Conservation (phyloP, 2,888 invertebrate genomes). For the Crocallis elinguaria region DNA sequence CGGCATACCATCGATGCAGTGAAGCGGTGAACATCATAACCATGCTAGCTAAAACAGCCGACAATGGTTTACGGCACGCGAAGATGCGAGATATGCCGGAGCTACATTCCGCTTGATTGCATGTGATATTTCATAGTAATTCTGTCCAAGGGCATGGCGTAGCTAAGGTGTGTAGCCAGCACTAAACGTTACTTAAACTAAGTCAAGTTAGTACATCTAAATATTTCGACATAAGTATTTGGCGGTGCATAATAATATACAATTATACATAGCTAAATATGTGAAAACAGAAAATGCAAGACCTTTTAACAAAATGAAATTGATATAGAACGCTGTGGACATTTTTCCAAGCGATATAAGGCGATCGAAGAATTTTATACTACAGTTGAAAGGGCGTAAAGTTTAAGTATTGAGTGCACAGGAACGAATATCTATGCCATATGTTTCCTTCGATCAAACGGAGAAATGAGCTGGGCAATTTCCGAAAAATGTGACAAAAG, state of each 20-base stretch:
- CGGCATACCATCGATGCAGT: slow-evolving; percentile 53
- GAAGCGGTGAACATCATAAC: slow-evolving; percentile 59
- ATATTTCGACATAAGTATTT: no score
- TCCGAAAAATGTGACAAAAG: slow-evolving; percentile 66
- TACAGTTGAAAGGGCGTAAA: slow-evolving; percentile 7
- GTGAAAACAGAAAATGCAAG: no score
- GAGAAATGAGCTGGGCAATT: slow-evolving; percentile 54
- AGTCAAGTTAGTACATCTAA: no score
- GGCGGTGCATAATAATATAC: no score
- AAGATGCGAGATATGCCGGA: slow-evolving; percentile 60
- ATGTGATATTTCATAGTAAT: slow-evolving; percentile 64
- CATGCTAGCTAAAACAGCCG: slow-evolving; percentile 20
- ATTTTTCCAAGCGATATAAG: neutral
- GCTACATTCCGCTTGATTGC: slow-evolving; percentile 70
- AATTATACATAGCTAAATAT: no score
- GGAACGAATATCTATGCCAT: slow-evolving; percentile 23
- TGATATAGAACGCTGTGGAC: neutral
- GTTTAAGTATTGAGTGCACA: slow-evolving; percentile 31
- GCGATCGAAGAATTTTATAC: neutral
- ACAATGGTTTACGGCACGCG: slow-evolving; percentile 72
- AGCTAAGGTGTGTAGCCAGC: neutral
- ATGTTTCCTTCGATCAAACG: slow-evolving; percentile 50
- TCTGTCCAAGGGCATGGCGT: slow-evolving; percentile 20
- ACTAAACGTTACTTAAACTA: no score
- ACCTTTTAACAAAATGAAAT: neutral